Evolutionary conservation across 2,888 invertebrate genomes (phyloP), one percentile per base, ranked within the genome.

Genomic region (Tenthredo scrophulariae): DNA sequence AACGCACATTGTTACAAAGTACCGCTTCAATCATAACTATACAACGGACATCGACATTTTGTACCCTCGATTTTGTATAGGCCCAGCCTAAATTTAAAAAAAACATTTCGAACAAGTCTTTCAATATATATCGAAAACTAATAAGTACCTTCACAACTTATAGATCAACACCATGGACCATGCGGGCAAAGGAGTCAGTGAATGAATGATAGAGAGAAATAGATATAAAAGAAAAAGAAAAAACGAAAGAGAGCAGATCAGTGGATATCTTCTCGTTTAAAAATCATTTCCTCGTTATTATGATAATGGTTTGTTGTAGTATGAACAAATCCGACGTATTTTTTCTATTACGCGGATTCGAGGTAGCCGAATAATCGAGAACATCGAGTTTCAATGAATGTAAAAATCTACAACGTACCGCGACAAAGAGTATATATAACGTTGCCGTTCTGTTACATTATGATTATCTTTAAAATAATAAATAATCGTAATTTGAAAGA

Each of bases 1-100:
- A 93, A 92, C 91, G 88, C 91, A 92, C 91, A 91, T 91, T 88
- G 88, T 90, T 92, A 91, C 89, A 91, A 91, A 92, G 88, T 89
- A 91, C 89, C 87, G 87, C 88, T 88, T 89, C 88, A 86, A 88
- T 88, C 87, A 89, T 88, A 87, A 87, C 89, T 91, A 88, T 91
- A 92, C 87, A 90, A 89, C 88, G 89, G 89, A 90, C 89, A 89
- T 89, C 90, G 86, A 90, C 89, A 88, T 88, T 90, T 90, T 90
- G 89, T 91, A 90, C 89, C 89, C 86, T 91, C 90, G 87, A 88
- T 88, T 91, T 91, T 89, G 89, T 88, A 86, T 90, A 91, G 91
- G 91, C 90, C 91, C 91, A 92, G 91, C 91, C 91, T 90, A 89
- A 90, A 89, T 87, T 87, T 86, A 40, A 85, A 86, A 79, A 37